Conservation (phyloP, 2,888 invertebrate species). For the Orthosia gracilis region DNA sequence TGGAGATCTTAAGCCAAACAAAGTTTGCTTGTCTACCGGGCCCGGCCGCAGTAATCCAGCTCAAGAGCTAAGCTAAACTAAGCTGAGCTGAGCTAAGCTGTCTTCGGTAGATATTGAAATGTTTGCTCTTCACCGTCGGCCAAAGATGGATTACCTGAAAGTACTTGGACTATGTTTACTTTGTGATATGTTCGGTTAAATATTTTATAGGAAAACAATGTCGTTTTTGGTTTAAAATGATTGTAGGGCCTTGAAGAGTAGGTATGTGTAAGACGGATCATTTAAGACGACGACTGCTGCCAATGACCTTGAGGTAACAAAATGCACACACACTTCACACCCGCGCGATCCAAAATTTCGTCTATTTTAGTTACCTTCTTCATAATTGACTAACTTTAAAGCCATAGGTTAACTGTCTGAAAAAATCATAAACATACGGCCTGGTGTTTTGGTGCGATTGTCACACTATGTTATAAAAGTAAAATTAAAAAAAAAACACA, state of each 20-base stretch:
- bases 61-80: constrained; percentile 48
- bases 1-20: constrained; percentile 44
- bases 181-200: constrained; percentile 30
- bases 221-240: constrained; percentile 27
- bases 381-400: too few relatives aligned
- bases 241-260: constrained; percentile 12
- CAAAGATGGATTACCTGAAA: constrained; percentile 62
- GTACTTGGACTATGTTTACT: constrained; percentile 49
- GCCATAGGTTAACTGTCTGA: too few relatives aligned
- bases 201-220: constrained; percentile 36
- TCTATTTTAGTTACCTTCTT: too few relatives aligned
- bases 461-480: too few relatives aligned
- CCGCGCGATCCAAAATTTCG: too few relatives aligned
- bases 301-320: too few relatives aligned
- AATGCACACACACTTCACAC: too few relatives aligned
- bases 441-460: too few relatives aligned
- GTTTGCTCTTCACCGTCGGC: constrained; percentile 57
- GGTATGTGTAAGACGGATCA: background rate
- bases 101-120: constrained; percentile 61
- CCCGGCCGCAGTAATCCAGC: constrained; percentile 56
- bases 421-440: too few relatives aligned
- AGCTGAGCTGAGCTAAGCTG: constrained; percentile 46
- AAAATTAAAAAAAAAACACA: too few relatives aligned
- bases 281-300: background rate
- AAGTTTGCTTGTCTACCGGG: constrained; percentile 56